These are phyloP conservation scores for Augiades crinisus DNA, from an alignment of 2,888 invertebrate genomes.

Conservation along the genomic window DNA sequence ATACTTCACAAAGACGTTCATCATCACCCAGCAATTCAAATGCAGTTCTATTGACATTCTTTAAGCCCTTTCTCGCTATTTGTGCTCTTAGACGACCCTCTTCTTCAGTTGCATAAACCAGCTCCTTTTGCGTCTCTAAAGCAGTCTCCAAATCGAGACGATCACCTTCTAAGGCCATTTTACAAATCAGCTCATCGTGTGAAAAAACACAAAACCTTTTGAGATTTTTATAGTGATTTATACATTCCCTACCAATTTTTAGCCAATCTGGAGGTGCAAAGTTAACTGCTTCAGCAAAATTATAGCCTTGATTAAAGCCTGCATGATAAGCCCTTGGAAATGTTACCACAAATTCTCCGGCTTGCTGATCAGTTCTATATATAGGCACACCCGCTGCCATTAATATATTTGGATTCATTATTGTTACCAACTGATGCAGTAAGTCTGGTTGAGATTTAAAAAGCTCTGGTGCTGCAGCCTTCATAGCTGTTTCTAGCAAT, in stretches of 20 bases:
- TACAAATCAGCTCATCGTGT: slow-evolving; percentile 90
- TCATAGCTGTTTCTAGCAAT: slow-evolving; percentile 86
- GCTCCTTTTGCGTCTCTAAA: slow-evolving; percentile 85
- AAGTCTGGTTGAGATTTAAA: slow-evolving; percentile 88
- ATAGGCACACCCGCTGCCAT: slow-evolving; percentile 82
- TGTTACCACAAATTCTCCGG: slow-evolving; percentile 91
- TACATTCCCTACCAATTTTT: slow-evolving; percentile 85
- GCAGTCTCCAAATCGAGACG: slow-evolving; percentile 84
- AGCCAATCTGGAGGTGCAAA: slow-evolving; percentile 92
- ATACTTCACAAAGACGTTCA: slow-evolving; percentile 85
- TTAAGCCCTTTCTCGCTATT: slow-evolving; percentile 76
- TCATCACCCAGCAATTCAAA: slow-evolving; percentile 88
- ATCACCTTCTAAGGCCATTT: slow-evolving; percentile 86
- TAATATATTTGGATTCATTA: slow-evolving; percentile 88
- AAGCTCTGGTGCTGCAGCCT: slow-evolving; percentile 86
- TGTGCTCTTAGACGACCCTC: slow-evolving; percentile 62
- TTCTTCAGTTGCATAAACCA: slow-evolving; percentile 81
- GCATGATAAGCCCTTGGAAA: slow-evolving; percentile 91
- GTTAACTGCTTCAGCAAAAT: slow-evolving; percentile 93
- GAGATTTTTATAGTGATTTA: slow-evolving; percentile 85
- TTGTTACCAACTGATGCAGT: slow-evolving; percentile 89
- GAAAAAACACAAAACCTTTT: slow-evolving; percentile 89
- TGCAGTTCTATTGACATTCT: slow-evolving; percentile 81
- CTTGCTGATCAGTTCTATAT: slow-evolving; percentile 85
- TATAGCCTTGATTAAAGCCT: slow-evolving; percentile 91